A percentile compares a stretch with the other conserved stretches of the same genome.
phyloP scores from a whole-genome alignment of 2,888 invertebrate species.

The Alentia gelatinosa region DNA sequence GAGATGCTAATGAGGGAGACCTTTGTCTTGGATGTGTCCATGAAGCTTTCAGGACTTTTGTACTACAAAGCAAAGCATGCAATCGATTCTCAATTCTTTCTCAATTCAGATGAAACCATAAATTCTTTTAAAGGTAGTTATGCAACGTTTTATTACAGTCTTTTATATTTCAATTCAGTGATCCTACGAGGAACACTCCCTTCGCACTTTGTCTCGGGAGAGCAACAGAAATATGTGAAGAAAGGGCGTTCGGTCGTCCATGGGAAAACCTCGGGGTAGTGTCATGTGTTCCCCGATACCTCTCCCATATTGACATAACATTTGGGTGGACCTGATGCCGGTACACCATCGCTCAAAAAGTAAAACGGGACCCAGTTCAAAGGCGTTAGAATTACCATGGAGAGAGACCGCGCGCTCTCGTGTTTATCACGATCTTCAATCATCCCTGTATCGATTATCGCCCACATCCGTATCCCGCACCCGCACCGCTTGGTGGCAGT shows the following conservation, averaged over 20 bases:
- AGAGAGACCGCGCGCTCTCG: neutral
- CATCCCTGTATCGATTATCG: conserved; percentile 4
- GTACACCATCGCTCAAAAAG: no score
- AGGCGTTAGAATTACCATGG: neutral
- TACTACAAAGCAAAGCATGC: neutral
- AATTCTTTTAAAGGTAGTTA: neutral
- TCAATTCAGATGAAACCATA: neutral
- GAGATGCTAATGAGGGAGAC: neutral
- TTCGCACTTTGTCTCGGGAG: no score
- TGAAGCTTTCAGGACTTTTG: neutral
- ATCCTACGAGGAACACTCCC: no score
- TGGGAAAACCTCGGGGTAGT: no score
- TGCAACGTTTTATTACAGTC: neutral
- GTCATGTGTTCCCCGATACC: no score
- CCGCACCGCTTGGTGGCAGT: neutral
- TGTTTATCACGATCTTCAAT: neutral
- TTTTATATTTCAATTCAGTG: neutral
- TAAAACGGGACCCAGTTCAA: no score
- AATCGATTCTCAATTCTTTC: neutral
- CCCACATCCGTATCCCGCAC: no score
- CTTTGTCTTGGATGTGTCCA: neutral
- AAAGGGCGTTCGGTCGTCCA: no score
- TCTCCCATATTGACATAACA: no score
- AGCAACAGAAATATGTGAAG: no score
- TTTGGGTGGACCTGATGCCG: no score